Evolutionary conservation across 2,888 invertebrate genomes (phyloP), one percentile per base, ranked within the genome.

Genomic region (Cerastis rubricosa): DNA sequence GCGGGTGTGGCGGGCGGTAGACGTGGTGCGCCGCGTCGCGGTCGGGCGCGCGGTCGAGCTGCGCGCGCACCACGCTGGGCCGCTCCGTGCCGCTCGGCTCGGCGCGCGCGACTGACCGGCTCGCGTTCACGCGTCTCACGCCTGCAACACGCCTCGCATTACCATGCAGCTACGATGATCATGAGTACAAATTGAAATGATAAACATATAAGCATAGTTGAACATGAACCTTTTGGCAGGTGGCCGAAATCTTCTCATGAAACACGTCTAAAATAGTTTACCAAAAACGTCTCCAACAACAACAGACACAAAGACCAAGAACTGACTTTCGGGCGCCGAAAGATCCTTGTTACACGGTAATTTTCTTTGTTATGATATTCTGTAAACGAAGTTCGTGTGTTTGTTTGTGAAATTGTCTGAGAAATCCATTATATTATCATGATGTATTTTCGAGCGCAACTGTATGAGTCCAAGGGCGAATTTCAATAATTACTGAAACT

Each of bases 51-150:
- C 95, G 96, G 92, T 96, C 96, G 79, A 96, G 95, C 89, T 96
- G 96, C 87, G 96, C 96, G 90, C 96, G 96, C 90, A 96, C 93
- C 88, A 96, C 96, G 92, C 96, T 96, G 76, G 96, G 96, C 89
- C 96, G 94, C 93, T 96, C 96, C 68, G 95, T 95, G 90, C 89
- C 96, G 91, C 89, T 86, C 61, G 88, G 76, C 85, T 91, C 91
- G 43, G 89, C 85, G 78, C 93, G 91, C 76, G 89, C 88, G 82
- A 89, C 92, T 68, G 92, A 90, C 71, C 93, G 91, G 81, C 92
- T 92, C 83, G 90, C 92, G 89, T 93, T 93, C 83, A 89, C 92
- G 80, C 93, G 92, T 86, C 94, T 92, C 88, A 91, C 92, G 92
- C 92, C 95, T 94, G 92, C 91, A 93, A 95, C 92, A 92, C 91